Evolutionary conservation across 2,113 vertebrate species (phyloP).

Genomic region (Neofelis nebulosa): DNA sequence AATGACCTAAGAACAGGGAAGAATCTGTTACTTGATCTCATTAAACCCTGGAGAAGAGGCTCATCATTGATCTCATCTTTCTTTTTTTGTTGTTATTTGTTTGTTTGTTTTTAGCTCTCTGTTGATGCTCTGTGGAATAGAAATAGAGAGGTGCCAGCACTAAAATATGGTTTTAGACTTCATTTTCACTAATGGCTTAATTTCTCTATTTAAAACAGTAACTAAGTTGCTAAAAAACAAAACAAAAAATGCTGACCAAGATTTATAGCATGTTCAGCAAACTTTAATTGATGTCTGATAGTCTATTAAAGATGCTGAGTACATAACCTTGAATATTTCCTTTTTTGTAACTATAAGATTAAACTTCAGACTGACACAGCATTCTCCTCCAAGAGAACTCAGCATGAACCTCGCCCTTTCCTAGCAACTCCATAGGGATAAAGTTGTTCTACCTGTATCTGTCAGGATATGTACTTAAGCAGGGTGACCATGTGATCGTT

Average conservation of each 20-base stretch:
- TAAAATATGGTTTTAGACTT: conserved; percentile 31
- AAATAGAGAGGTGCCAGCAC: background rate
- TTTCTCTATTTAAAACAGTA: conserved; percentile 37
- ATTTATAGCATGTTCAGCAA: conserved; percentile 42
- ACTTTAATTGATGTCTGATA: conserved; percentile 51
- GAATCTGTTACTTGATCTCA: conserved; percentile 17
- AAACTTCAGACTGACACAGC: background rate
- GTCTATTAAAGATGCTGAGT: background rate
- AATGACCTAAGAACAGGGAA: background rate
- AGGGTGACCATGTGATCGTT: background rate
- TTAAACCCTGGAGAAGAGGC: background rate
- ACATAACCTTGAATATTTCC: background rate
- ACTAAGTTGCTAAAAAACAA: background rate
- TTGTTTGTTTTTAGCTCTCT: background rate
- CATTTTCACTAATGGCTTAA: conserved; percentile 40
- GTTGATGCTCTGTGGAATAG: background rate
- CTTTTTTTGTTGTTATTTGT: background rate
- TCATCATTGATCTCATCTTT: background rate
- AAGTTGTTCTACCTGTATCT: background rate
- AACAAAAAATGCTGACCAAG: conserved; percentile 16
- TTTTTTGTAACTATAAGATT: background rate
- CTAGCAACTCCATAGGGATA: background rate
- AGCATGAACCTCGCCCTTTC: background rate
- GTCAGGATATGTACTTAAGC: background rate
- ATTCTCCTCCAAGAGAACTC: background rate